Evolutionary conservation across 2,888 invertebrate species (phyloP).

Genomic region (Invenusta paracnida): DNA sequence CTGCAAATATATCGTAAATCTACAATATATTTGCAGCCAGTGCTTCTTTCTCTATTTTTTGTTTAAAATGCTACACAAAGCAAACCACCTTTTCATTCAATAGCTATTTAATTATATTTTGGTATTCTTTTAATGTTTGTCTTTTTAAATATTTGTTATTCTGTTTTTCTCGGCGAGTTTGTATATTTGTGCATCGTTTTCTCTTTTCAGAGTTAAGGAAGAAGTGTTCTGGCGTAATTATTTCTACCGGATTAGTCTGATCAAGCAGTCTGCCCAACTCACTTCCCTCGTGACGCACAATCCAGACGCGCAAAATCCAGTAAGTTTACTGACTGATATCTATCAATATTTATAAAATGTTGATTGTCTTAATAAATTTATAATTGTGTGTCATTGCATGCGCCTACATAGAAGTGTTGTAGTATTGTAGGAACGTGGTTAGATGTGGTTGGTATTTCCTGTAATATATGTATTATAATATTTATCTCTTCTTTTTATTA

Average conservation of each 20-base stretch:
- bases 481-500: too few species aligned
- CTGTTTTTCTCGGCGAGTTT: neutral
- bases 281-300: conserved; percentile 65
- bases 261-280: conserved; percentile 88
- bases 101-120: neutral
- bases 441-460: too few species aligned
- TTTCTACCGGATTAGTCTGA: conserved; percentile 92
- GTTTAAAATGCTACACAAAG: too few species aligned
- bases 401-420: too few species aligned
- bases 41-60: neutral
- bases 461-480: too few species aligned
- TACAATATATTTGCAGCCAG: conserved; percentile 67
- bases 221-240: conserved; percentile 99
- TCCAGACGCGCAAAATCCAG: neutral
- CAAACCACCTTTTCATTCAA: too few species aligned
- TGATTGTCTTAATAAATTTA: too few species aligned
- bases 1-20: too few species aligned
- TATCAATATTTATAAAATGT: neutral
- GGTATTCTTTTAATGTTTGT: neutral
- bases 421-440: too few species aligned
- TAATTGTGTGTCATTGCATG: too few species aligned
- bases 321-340: neutral
- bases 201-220: conserved; percentile 67
- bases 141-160: neutral
- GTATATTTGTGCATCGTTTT: neutral